phyloP scores from a whole-genome alignment of 2,888 invertebrate genomes.

The Drosophila gaucha region DNA sequence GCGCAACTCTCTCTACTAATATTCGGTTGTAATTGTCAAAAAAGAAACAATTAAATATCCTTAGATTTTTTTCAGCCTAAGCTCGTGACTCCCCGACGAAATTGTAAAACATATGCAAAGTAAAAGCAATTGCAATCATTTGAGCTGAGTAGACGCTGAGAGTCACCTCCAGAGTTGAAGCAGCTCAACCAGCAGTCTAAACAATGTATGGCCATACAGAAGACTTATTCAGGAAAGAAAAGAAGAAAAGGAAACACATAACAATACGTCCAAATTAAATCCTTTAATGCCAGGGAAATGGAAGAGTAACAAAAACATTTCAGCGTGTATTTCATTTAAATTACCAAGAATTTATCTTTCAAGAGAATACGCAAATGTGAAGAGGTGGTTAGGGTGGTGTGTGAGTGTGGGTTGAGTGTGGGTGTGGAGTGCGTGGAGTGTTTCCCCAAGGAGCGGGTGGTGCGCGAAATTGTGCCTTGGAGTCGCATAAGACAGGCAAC shows the following conservation, averaged over 20 bases:
- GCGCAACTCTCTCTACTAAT: no score
- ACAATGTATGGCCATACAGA: constrained; percentile 17
- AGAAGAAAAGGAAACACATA: constrained; percentile 41
- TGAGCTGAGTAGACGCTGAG: not conserved
- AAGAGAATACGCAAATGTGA: constrained; percentile 44
- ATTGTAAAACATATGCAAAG: not conserved
- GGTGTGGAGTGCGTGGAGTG: constrained; percentile 12
- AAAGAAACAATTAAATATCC: no score
- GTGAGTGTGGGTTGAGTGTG: not conserved
- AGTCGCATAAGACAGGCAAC: constrained; percentile 84
- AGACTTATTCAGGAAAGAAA: constrained; percentile 52
- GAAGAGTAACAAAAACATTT: constrained; percentile 35
- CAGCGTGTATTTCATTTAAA: constrained; percentile 73
- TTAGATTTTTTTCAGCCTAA: no score
- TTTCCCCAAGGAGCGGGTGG: constrained; percentile 71
- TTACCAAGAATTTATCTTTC: constrained; percentile 65
- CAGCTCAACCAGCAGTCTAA: constrained; percentile 3
- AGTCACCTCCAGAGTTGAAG: not conserved
- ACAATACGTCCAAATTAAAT: constrained; percentile 73
- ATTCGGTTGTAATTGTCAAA: no score
- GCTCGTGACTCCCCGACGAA: no score
- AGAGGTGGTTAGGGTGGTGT: constrained; percentile 8
- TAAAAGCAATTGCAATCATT: constrained; percentile 18
- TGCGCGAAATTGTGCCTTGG: constrained; percentile 84
- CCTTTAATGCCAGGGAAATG: constrained; percentile 63